Evolutionary conservation across 2,113 vertebrate species (phyloP).

Genomic region (Rostratula benghalensis): DNA sequence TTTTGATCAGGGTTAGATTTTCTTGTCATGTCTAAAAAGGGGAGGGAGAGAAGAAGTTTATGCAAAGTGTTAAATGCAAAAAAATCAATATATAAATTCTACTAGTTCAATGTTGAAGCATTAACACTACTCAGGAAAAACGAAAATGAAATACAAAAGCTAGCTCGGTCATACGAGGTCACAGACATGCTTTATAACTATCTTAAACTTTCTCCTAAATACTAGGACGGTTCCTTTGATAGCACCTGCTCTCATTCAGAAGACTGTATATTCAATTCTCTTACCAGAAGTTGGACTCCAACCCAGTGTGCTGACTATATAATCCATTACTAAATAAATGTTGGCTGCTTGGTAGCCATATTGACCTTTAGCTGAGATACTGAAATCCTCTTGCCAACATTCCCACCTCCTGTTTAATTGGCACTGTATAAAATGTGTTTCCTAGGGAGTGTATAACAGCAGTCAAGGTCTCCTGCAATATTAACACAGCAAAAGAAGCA

Average conservation of each 20-base stretch:
- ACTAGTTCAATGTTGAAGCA: slow-evolving; percentile 19
- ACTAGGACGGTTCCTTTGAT: not conserved
- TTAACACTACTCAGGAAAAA: slow-evolving; percentile 16
- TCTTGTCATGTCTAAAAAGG: slow-evolving; percentile 5
- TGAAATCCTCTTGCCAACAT: slow-evolving; percentile 42
- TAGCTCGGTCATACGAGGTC: slow-evolving; percentile 9
- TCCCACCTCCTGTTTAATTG: slow-evolving; percentile 61
- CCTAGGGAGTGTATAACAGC: slow-evolving; percentile 33
- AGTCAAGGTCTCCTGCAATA: not conserved
- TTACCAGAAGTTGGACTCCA: slow-evolving; percentile 40
- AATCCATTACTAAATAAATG: slow-evolving; percentile 48
- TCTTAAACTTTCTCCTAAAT: slow-evolving; percentile 49
- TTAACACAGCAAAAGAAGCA: slow-evolving; percentile 49
- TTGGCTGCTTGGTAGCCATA: slow-evolving; percentile 12
- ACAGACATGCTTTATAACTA: slow-evolving; percentile 10
- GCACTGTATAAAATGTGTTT: slow-evolving; percentile 51
- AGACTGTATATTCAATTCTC: slow-evolving; percentile 17
- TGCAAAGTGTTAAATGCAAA: slow-evolving; percentile 6
- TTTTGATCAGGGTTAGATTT: slow-evolving; percentile 35
- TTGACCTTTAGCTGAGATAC: slow-evolving; percentile 61
- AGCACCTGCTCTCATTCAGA: slow-evolving; percentile 58
- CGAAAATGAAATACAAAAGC: slow-evolving; percentile 10
- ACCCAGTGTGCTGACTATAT: slow-evolving; percentile 39
- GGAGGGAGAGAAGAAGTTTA: not conserved
- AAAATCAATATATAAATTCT: slow-evolving; percentile 27